Conservation (phyloP, 2,888 invertebrate genomes). For the Ashinkailepas kermadecensis region DNA sequence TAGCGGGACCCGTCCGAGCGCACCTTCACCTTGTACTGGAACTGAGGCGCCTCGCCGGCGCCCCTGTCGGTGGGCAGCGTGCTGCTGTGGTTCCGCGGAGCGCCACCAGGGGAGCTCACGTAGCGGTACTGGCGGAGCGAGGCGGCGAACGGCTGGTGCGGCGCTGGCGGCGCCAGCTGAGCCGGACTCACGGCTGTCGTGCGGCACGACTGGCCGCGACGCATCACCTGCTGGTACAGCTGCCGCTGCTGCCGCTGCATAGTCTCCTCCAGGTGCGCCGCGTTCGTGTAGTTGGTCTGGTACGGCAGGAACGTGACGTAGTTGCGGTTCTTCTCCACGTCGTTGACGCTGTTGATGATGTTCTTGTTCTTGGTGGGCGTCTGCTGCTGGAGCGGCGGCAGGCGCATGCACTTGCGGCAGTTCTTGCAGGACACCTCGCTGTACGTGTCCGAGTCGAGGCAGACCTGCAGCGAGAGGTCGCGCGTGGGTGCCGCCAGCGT, state of each 20-base stretch:
- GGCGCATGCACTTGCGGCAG: constrained; percentile 35
- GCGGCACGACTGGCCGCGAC: constrained; percentile 35
- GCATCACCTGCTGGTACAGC: constrained; percentile 50
- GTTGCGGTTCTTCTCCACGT: constrained; percentile 30
- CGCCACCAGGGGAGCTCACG: constrained; percentile 18
- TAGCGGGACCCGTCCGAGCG: constrained; percentile 68
- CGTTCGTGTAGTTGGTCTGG: constrained; percentile 62
- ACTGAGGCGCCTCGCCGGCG: constrained; percentile 43
- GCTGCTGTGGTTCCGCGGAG: neutral
- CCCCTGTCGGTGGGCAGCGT: constrained; percentile 27
- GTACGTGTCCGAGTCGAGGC: constrained; percentile 35
- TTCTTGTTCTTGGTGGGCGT: constrained; percentile 19
- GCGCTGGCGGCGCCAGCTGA: constrained; percentile 22
- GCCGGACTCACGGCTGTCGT: constrained; percentile 38
- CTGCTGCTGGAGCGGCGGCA: constrained; percentile 29
- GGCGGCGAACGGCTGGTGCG: neutral
- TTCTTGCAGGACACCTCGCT: constrained; percentile 37
- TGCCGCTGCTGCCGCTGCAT: constrained; percentile 58
- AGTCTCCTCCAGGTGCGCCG: constrained; percentile 59
- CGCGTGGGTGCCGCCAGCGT: constrained; percentile 25
- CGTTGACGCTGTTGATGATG: constrained; percentile 22
- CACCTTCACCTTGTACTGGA: constrained; percentile 69
- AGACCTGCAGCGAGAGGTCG: constrained; percentile 28
- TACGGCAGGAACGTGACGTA: constrained; percentile 38
- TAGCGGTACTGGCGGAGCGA: constrained; percentile 6